These are phyloP conservation scores for Glomeris maerens DNA, from an alignment of 1,140 invertebrate species.

Conservation along the genomic window DNA sequence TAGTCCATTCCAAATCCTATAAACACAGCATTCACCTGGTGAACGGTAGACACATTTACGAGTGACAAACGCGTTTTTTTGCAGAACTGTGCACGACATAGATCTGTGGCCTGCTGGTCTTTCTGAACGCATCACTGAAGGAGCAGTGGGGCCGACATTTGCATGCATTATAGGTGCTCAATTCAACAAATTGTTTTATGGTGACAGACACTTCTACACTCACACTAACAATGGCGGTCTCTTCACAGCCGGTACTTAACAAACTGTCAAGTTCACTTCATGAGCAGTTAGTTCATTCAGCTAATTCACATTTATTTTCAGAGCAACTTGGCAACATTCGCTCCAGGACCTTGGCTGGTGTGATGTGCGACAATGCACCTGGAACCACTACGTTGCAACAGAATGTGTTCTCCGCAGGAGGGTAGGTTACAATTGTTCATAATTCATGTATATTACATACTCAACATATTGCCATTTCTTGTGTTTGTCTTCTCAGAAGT, in stretches of 20 bases:
- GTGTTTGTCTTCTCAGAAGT: too few relatives aligned
- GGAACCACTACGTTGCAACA: background rate
- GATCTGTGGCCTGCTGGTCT: constrained; percentile 34
- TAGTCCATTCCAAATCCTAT: too few relatives aligned
- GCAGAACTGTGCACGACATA: constrained; percentile 29
- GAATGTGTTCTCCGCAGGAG: background rate
- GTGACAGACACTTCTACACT: constrained; percentile 29
- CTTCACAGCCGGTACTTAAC: constrained; percentile 18
- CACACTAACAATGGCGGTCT: constrained; percentile 22
- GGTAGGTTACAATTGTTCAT: too few relatives aligned
- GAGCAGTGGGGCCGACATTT: constrained; percentile 26
- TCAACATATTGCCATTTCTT: too few relatives aligned
- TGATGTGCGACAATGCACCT: constrained; percentile 4
- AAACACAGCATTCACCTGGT: too few relatives aligned
- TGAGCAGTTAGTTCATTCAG: background rate
- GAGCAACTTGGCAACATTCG: background rate
- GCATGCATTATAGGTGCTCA: constrained; percentile 25
- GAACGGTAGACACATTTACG: too few relatives aligned
- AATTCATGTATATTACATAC: too few relatives aligned
- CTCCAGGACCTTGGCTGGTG: background rate
- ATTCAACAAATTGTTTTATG: constrained; percentile 25
- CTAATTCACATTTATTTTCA: background rate
- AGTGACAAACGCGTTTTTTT: too few relatives aligned
- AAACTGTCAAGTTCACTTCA: background rate
- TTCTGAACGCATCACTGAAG: constrained; percentile 28